phyloP scores from a whole-genome alignment of 2,888 invertebrate species.

The Troides oblongomaculatus region DNA sequence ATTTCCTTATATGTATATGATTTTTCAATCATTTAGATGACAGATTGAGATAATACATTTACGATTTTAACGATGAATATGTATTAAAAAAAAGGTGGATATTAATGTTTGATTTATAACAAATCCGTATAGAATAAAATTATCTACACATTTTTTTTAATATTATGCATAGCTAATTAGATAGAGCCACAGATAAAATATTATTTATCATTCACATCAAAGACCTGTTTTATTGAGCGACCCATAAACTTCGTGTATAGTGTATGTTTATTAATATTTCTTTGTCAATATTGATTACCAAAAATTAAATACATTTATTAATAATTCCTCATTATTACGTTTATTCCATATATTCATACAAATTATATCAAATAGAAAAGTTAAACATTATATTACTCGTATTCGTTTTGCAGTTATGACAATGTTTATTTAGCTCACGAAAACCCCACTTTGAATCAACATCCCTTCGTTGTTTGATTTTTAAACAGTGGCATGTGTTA shows the following conservation, averaged over 20 bases:
- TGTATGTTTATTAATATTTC: not conserved
- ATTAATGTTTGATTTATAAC: slow-evolving; percentile 24
- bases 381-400: not conserved
- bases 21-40: slow-evolving; percentile 18
- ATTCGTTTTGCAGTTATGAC: slow-evolving; percentile 18
- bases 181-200: slow-evolving; percentile 11
- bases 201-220: not conserved
- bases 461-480: slow-evolving; percentile 27
- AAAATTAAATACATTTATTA: not conserved
- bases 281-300: not conserved
- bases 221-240: not conserved
- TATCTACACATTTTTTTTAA: slow-evolving; percentile 15
- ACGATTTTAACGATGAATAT: slow-evolving; percentile 10
- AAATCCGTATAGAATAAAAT: slow-evolving; percentile 13
- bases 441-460: slow-evolving; percentile 28
- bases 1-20: not conserved
- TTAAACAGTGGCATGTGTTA: slow-evolving; percentile 28
- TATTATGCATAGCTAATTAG: slow-evolving; percentile 8
- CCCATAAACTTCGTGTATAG: not conserved
- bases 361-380: no score
- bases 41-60: slow-evolving; percentile 15
- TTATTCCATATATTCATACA: no score
- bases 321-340: not conserved
- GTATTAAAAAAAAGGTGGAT: slow-evolving; percentile 6
- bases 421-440: slow-evolving; percentile 18